A percentile compares a stretch with the other conserved stretches of the same genome.
Conservation (phyloP, 2,113 vertebrate genomes). For the Notothenia coriiceps region DNA sequence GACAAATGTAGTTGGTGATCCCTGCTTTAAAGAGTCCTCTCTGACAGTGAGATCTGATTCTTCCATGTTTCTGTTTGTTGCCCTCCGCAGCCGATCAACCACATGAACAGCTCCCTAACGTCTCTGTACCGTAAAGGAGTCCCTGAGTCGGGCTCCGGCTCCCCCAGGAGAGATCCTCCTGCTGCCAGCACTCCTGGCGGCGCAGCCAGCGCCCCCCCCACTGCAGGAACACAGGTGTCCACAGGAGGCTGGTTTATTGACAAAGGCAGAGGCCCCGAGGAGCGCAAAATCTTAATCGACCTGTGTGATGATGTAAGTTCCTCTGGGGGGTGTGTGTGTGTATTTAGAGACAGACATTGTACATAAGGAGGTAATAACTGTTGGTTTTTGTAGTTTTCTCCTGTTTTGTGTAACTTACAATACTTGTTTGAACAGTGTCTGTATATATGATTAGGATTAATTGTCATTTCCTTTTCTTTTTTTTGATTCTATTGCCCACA, state of each 20-base stretch:
- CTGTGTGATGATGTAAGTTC: constrained; percentile 84
- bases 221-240: constrained; percentile 62
- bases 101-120: constrained; percentile 93
- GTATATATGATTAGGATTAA: no score
- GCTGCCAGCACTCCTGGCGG: constrained; percentile 30
- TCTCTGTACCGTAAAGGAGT: constrained; percentile 91
- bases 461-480: neutral
- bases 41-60: neutral
- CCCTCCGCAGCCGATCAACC: constrained; percentile 86
- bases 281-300: constrained; percentile 83
- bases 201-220: neutral
- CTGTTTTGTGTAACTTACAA: no score
- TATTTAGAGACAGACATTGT: no score
- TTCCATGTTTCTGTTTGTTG: constrained; percentile 7
- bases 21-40: neutral
- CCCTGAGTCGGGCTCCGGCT: constrained; percentile 65
- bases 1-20: no score
- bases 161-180: constrained; percentile 61
- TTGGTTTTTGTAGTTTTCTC: no score
- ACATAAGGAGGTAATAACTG: no score
- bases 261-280: constrained; percentile 29
- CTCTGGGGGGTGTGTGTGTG: neutral
- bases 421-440: no score
- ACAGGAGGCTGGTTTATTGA: constrained; percentile 91
- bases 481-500: neutral